A percentile compares a stretch with the other conserved stretches of the same genome.
These are phyloP conservation scores for Gonioctena quinquepunctata DNA, from an alignment of 1,140 invertebrate genomes.

Conservation along the genomic window DNA sequence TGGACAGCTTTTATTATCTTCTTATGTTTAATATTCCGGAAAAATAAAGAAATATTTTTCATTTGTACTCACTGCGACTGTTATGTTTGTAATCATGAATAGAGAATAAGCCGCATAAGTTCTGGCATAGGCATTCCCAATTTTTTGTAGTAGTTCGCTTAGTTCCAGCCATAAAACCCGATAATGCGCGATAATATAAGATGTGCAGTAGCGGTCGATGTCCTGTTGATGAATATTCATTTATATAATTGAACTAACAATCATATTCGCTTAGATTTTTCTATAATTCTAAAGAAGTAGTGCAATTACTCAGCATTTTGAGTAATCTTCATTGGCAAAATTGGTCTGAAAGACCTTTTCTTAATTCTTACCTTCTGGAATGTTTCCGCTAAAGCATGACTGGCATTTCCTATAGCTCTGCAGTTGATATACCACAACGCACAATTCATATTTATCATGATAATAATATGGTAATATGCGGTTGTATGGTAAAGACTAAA, in stretches of 20 bases:
- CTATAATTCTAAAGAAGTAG: too few species aligned
- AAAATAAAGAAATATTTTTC: not conserved
- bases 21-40: too few species aligned
- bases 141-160: slow-evolving; percentile 63
- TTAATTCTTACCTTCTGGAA: slow-evolving; percentile 49
- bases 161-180: slow-evolving; percentile 64
- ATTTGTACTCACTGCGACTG: slow-evolving; percentile 47
- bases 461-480: slow-evolving; percentile 66
- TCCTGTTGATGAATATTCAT: slow-evolving; percentile 58
- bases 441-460: slow-evolving; percentile 69
- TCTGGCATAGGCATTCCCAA: slow-evolving; percentile 65
- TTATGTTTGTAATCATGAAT: slow-evolving; percentile 60
- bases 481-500: slow-evolving; percentile 64
- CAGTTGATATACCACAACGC: slow-evolving; percentile 69
- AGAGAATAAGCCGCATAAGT: slow-evolving; percentile 66
- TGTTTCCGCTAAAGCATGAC: slow-evolving; percentile 48
- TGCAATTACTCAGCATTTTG: too few species aligned
- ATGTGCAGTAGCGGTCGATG: slow-evolving; percentile 58
- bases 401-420: slow-evolving; percentile 63
- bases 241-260: too few species aligned
- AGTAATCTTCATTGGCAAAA: too few species aligned
- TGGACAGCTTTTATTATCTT: too few species aligned
- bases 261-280: too few species aligned
- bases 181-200: slow-evolving; percentile 62
- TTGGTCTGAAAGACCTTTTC: too few species aligned